These are phyloP conservation scores for Pseudochirops cupreus DNA, from an alignment of 2,797 vertebrate genomes.

Conservation along the genomic window DNA sequence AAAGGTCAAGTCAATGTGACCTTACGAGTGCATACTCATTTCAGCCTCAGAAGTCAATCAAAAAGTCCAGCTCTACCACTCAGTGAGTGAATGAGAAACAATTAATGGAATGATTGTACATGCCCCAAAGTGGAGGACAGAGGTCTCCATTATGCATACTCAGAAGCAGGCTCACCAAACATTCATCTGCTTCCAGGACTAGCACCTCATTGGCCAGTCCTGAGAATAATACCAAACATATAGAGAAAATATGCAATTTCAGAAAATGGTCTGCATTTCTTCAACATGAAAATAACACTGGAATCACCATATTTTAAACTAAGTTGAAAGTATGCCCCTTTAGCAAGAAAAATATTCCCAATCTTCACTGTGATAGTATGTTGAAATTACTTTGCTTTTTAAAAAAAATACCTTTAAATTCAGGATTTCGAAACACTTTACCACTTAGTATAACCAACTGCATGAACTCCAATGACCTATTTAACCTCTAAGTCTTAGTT, in stretches of 20 bases:
- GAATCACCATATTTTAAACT: neutral
- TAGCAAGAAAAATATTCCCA: neutral
- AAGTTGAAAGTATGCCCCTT: neutral
- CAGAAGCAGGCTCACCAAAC: neutral
- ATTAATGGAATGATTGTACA: neutral
- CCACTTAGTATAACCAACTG: neutral
- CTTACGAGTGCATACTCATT: neutral
- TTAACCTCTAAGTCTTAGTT: neutral
- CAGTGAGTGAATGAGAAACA: neutral
- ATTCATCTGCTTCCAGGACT: neutral
- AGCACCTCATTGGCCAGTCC: neutral
- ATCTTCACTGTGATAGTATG: neutral
- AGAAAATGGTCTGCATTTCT: neutral
- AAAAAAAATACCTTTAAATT: neutral
- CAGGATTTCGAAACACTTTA: neutral
- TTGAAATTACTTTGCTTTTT: neutral
- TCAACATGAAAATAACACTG: neutral
- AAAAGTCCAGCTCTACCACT: neutral
- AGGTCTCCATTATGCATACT: neutral
- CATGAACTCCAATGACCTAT: neutral
- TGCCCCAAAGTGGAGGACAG: neutral
- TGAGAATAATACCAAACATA: neutral
- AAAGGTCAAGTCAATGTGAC: neutral
- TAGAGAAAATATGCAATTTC: neutral
- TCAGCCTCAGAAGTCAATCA: neutral